A percentile compares a stretch with the other conserved stretches of the same genome.
phyloP scores from a whole-genome alignment of 1,140 invertebrate species.

The Heliothis virescens region DNA sequence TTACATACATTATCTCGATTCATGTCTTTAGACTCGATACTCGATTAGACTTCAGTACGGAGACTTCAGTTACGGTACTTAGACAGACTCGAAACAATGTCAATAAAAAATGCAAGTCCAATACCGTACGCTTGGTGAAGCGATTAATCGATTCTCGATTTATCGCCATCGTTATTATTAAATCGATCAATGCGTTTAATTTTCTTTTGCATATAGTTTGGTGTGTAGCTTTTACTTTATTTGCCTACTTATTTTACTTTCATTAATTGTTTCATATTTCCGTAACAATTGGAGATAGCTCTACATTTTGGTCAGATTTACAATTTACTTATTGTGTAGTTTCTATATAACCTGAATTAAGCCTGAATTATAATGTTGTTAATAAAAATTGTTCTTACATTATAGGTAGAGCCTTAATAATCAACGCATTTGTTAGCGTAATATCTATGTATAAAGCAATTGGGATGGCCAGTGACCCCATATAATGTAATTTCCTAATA shows the following conservation, averaged over 20 bases:
- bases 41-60: not conserved
- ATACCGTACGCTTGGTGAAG: constrained; percentile 42
- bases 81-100: constrained; percentile 2
- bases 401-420: no score
- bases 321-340: no score
- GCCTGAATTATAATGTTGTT: no score
- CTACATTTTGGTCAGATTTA: no score
- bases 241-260: no score
- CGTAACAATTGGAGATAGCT: no score
- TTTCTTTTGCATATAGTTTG: not conserved
- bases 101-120: constrained; percentile 34
- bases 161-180: constrained; percentile 30
- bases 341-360: no score
- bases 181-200: constrained; percentile 32
- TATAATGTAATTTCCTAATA: not conserved
- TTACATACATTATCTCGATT: constrained; percentile 9
- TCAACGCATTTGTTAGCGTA: no score
- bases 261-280: no score
- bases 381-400: no score
- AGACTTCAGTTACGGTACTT: constrained; percentile 25
- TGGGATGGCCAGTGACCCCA: not conserved
- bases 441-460: no score
- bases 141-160: constrained; percentile 44
- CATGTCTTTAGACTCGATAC: not conserved
- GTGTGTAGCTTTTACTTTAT: not conserved